Conservation (phyloP, 2,888 invertebrate species). For the Acrocyrtus sp. region DNA sequence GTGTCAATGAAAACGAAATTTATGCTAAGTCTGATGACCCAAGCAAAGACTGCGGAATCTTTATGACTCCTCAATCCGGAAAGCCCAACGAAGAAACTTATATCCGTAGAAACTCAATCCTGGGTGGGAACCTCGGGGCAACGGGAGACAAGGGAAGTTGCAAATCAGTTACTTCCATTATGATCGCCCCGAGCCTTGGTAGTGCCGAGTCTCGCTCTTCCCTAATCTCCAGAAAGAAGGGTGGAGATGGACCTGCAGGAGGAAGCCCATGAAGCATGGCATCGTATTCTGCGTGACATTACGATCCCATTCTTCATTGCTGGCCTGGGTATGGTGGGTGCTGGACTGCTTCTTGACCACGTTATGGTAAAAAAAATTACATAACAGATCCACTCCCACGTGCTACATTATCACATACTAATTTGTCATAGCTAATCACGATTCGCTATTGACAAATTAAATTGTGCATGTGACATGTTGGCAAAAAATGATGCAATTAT, state of each 20-base stretch:
- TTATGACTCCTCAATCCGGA: conserved; percentile 50
- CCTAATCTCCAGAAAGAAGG: conserved; percentile 46
- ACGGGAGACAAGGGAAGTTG: conserved; percentile 44
- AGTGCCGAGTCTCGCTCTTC: conserved; percentile 53
- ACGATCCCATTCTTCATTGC: conserved; percentile 55
- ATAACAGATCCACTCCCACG: too few species aligned
- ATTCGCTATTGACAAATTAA: too few species aligned
- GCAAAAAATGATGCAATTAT: too few species aligned
- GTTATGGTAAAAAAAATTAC: conserved; percentile 38
- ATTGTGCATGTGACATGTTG: too few species aligned
- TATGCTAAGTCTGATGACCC: conserved; percentile 24
- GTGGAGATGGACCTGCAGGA: conserved; percentile 22
- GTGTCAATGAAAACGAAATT: conserved; percentile 28
- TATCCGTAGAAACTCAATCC: conserved; percentile 30
- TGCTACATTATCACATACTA: too few species aligned
- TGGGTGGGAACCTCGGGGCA: conserved; percentile 35
- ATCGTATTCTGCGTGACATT: conserved; percentile 46
- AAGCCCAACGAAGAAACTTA: conserved; percentile 16
- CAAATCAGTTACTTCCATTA: conserved; percentile 43
- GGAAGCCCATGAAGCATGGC: conserved; percentile 47
- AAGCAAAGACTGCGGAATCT: conserved; percentile 34
- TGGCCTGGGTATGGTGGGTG: conserved; percentile 58
- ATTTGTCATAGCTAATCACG: too few species aligned
- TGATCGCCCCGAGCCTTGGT: conserved; percentile 30
- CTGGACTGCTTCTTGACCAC: conserved; percentile 52